Evolutionary conservation across 2,797 vertebrate species (phyloP).

Genomic region (Argyrosomus regius): DNA sequence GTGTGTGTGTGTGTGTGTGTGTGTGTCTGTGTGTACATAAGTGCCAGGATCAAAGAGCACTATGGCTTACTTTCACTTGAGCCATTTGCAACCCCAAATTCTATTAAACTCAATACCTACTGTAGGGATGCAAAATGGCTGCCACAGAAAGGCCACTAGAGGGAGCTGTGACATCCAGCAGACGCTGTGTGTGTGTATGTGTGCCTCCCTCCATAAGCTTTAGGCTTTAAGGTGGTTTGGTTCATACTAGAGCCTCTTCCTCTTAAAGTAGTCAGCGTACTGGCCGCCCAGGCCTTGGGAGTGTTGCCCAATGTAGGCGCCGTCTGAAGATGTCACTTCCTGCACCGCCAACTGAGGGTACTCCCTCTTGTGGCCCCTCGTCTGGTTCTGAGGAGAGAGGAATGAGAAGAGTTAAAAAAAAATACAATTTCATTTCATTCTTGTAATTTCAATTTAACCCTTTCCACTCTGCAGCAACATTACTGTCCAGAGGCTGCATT

Average conservation of each 20-base stretch:
- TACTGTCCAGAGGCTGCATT: no score
- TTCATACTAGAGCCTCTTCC: conserved; percentile 91
- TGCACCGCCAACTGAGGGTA: conserved; percentile 89
- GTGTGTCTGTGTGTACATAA: conserved; percentile 44
- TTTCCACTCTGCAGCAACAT: no score
- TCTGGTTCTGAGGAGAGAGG: conserved; percentile 79
- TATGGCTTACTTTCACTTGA: conserved; percentile 80
- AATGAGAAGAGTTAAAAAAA: not conserved
- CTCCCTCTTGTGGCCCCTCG: conserved; percentile 92
- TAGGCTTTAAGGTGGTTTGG: conserved; percentile 65
- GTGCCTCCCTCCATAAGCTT: conserved; percentile 55
- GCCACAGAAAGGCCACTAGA: conserved; percentile 79
- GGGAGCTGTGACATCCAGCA: conserved; percentile 68
- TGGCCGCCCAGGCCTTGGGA: conserved; percentile 88
- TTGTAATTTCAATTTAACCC: no score
- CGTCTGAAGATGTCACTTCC: conserved; percentile 86
- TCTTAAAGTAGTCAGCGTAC: conserved; percentile 93
- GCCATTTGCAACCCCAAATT: conserved; percentile 69
- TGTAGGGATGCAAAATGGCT: conserved; percentile 72
- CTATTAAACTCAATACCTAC: conserved; percentile 52
- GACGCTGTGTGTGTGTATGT: conserved; percentile 3
- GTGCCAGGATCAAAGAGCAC: conserved; percentile 75
- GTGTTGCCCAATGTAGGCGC: conserved; percentile 87
- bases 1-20: conserved; percentile 31
- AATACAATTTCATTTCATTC: no score